Evolutionary conservation across 2,797 vertebrate species (phyloP), one percentile per base, ranked within the genome.

Genomic region (Adrianichthys oophorus): DNA sequence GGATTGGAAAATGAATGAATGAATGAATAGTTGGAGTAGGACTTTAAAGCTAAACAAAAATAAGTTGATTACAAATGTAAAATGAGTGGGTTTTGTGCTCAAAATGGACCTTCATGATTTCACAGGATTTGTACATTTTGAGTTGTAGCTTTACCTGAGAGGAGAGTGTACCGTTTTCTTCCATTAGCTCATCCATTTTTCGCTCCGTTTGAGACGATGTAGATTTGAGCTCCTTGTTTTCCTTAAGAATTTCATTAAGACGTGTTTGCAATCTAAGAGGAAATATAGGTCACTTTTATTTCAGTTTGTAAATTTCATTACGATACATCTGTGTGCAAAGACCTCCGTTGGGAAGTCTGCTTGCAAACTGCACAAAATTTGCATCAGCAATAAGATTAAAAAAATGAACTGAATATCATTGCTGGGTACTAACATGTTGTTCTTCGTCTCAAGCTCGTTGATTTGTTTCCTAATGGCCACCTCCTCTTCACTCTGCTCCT

Each of bases 81-180:
- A 12, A 37, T 12, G 10, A 37, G 10, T 4, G 32, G 32, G 12
- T 12, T 21, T 21, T 37, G 32, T 37, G 32, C 3, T 12, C 10
- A 3, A 37, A 3, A 3, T 12, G 32, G 10, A 12, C 12, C 13
- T 37, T 37, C 32, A 16, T 8, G n/a, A 40, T 45, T 52, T 4
- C 29, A 26, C 1, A 51, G 2, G 43, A 12, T n/a, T 2, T 52
- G 49, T 37, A 46, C 5, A 4, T 4, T 19, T 15, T 19, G 15
- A 3, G 14, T 12, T n/a, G 4, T 17, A 4, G 41, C 15, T 10
- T 50, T 85, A 96, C 97, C 93, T 95, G 93, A 65, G 91, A 95
- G 3, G 94, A 92, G 1, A 99, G 94, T 0, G 89, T 86, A 1
- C 95, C 95, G 1, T 97, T 98, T 79, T 99, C 96, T 15, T 97